phyloP scores from a whole-genome alignment of 2,888 invertebrate species.

The Meteorus colon region DNA sequence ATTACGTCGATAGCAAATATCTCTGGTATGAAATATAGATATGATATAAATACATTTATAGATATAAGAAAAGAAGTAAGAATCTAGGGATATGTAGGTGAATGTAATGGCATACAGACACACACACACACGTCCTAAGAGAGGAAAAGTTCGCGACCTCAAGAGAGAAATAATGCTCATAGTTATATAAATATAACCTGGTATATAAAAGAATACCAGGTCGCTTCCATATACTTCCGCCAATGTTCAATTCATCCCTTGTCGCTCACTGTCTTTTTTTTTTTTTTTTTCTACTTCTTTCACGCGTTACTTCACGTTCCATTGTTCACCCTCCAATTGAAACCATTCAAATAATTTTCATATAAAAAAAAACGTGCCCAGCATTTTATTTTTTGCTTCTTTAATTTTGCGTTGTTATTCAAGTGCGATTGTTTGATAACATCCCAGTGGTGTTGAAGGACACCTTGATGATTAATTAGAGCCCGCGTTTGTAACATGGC shows the following conservation, averaged over 20 bases:
- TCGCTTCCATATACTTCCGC: slow-evolving; percentile 20
- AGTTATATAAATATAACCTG: neutral
- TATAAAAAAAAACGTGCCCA: neutral
- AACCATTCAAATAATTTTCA: neutral
- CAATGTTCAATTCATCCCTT: slow-evolving; percentile 7
- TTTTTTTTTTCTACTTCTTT: neutral
- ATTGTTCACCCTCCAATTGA: slow-evolving; percentile 15
- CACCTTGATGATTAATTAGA: neutral
- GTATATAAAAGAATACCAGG: slow-evolving; percentile 30
- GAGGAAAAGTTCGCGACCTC: slow-evolving; percentile 29
- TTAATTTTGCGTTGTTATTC: neutral
- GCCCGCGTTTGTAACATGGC: neutral
- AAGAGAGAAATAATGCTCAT: neutral
- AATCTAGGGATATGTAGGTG: neutral
- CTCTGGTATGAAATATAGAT: neutral
- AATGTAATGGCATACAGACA: neutral
- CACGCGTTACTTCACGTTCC: slow-evolving; percentile 1
- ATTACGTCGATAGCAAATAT: slow-evolving; percentile 31
- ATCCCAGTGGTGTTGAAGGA: slow-evolving; percentile 1
- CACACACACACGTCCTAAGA: neutral
- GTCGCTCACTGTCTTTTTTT: neutral
- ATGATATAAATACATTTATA: neutral
- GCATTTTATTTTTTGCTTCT: neutral
- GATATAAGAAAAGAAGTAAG: neutral
- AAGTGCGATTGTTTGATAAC: slow-evolving; percentile 7